phyloP scores from a whole-genome alignment of 2,113 vertebrate genomes.

The Microcebus lehilahytsara region DNA sequence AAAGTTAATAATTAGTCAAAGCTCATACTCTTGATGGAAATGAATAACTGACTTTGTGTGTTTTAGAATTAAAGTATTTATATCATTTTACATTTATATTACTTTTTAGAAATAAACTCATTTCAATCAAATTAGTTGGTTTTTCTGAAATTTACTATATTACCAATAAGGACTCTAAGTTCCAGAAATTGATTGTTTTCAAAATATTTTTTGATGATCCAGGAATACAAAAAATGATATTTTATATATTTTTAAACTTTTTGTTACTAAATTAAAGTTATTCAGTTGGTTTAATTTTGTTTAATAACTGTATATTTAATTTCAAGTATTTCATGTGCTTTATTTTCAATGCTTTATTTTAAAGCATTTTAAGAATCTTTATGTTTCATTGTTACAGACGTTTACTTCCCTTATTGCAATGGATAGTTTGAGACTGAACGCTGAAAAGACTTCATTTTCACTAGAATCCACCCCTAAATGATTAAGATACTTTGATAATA shows the following conservation, averaged over 20 bases:
- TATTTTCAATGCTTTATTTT: constrained; percentile 29
- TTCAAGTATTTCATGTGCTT: background rate
- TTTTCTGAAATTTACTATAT: background rate
- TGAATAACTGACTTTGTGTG: background rate
- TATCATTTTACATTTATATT: background rate
- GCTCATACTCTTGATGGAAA: background rate
- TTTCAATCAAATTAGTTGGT: background rate
- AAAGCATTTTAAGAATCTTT: constrained; percentile 9
- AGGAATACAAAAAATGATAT: background rate
- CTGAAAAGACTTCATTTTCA: background rate
- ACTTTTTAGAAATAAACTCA: background rate
- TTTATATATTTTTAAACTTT: background rate
- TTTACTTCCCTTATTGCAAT: background rate
- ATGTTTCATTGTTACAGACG: background rate
- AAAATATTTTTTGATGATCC: background rate
- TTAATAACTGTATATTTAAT: background rate
- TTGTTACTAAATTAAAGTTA: background rate
- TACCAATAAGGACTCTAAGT: background rate
- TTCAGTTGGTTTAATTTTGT: background rate
- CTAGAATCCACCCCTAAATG: background rate
- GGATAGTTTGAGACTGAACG: background rate
- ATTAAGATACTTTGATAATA: background rate
- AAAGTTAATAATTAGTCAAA: background rate
- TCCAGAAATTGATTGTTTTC: background rate
- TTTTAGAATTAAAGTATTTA: background rate